phyloP scores from a whole-genome alignment of 1,140 invertebrate genomes.

The Drosophila aff. region DNA sequence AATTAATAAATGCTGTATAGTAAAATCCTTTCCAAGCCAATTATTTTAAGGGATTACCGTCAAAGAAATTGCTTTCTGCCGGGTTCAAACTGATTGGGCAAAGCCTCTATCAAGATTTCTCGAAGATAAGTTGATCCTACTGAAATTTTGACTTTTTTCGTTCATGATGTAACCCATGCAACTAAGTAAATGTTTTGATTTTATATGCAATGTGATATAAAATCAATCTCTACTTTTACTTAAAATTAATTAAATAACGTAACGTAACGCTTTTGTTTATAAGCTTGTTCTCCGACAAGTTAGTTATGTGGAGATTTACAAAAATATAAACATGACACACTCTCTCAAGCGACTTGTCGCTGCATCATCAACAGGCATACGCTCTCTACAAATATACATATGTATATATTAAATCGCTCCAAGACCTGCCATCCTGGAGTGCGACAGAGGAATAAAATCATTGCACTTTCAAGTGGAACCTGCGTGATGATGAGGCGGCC shows the following conservation, averaged over 20 bases:
- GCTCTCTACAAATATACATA: slow-evolving; percentile 12
- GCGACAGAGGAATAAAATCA: slow-evolving; percentile 52
- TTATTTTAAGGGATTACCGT: not conserved
- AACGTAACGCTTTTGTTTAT: not conserved
- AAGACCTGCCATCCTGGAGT: slow-evolving; percentile 67
- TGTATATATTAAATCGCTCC: slow-evolving; percentile 49
- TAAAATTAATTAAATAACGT: not conserved
- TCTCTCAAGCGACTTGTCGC: slow-evolving; percentile 66
- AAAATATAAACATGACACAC: slow-evolving; percentile 49
- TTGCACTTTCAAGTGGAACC: slow-evolving; percentile 50
- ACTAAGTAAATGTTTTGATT: no score
- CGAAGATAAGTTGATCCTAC: no score
- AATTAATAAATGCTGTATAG: not conserved
- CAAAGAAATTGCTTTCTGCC: no score
- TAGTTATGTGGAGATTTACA: not conserved
- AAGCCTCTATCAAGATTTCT: no score
- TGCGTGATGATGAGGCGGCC: slow-evolving; percentile 41
- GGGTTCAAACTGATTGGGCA: no score
- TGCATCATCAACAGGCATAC: slow-evolving; percentile 39
- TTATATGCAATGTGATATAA: not conserved
- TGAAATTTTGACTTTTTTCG: no score
- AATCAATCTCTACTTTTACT: not conserved
- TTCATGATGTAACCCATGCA: no score
- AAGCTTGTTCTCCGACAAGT: not conserved
- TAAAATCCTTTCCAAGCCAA: not conserved